These are phyloP conservation scores for Vireo altiloquus DNA, from an alignment of 2,113 vertebrate genomes.

Conservation along the genomic window DNA sequence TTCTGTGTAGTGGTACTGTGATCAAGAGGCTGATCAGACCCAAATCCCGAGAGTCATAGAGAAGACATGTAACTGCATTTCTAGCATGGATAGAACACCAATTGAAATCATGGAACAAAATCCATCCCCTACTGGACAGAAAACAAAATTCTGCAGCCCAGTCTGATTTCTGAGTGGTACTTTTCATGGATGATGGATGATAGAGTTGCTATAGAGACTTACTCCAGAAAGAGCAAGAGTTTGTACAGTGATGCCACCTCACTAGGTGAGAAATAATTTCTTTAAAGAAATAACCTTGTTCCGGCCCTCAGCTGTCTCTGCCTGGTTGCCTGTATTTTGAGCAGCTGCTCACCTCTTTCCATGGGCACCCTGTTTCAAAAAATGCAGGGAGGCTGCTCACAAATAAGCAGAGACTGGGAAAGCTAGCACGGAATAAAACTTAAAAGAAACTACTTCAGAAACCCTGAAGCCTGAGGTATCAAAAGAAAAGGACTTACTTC, in stretches of 20 bases:
- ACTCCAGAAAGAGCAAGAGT: background rate
- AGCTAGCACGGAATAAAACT: background rate
- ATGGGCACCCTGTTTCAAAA: background rate
- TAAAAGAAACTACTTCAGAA: background rate
- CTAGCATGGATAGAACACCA: background rate
- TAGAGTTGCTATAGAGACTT: background rate
- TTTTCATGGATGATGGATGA: background rate
- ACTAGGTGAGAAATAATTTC: background rate
- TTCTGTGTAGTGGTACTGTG: background rate
- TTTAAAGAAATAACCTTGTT: background rate
- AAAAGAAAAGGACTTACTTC: background rate
- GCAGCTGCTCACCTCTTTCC: background rate
- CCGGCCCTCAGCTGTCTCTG: background rate
- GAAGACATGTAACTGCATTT: background rate
- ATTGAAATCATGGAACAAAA: background rate
- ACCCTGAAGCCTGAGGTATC: background rate
- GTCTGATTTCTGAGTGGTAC: rapidly evolving
- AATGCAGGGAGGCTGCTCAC: background rate
- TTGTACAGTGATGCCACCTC: background rate
- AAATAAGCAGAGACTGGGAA: background rate
- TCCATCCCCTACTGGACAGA: background rate
- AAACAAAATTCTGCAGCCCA: background rate
- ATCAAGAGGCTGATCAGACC: background rate
- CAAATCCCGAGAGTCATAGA: background rate
- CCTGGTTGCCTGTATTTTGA: background rate